These are phyloP conservation scores for Gymnodraco acuticeps DNA, from an alignment of 2,797 vertebrate genomes.

Conservation along the genomic window DNA sequence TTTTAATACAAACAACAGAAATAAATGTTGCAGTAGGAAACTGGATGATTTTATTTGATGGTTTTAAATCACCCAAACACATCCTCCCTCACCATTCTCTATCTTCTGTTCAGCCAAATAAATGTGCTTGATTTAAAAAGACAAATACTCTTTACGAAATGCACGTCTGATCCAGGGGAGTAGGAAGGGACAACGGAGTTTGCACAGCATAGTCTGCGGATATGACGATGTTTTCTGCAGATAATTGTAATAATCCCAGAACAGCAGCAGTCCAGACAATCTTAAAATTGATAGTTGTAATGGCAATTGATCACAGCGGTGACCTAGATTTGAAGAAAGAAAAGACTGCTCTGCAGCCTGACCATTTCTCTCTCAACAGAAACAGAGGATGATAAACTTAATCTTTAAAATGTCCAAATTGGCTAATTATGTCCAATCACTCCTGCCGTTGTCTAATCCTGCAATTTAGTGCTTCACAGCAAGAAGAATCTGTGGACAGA, in stretches of 20 bases:
- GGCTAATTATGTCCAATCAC: slow-evolving; percentile 16
- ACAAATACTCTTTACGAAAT: neutral
- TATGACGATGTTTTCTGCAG: slow-evolving; percentile 6
- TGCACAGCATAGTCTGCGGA: slow-evolving; percentile 1
- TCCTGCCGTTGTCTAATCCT: slow-evolving; percentile 7
- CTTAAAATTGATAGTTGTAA: slow-evolving; percentile 28
- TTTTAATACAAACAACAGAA: neutral
- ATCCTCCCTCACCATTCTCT: neutral
- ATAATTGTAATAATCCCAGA: slow-evolving; percentile 33
- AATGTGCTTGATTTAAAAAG: neutral
- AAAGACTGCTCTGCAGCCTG: slow-evolving; percentile 22
- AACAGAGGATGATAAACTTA: slow-evolving; percentile 25
- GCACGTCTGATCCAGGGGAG: neutral
- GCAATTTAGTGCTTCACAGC: neutral
- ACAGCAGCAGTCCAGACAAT: slow-evolving; percentile 26
- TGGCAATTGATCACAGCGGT: slow-evolving; percentile 40
- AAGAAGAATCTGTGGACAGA: slow-evolving; percentile 3
- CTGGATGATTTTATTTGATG: neutral
- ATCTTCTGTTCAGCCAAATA: neutral
- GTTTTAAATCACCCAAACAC: neutral
- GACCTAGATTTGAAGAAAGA: slow-evolving; percentile 16
- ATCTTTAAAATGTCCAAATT: slow-evolving; percentile 31
- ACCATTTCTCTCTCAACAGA: slow-evolving; percentile 8
- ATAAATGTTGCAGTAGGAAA: neutral
- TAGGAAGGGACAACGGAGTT: neutral